Evolutionary conservation across 1,140 invertebrate species (phyloP), one percentile per base, ranked within the genome.

Genomic region (Trachymyrmex septentrionalis): DNA sequence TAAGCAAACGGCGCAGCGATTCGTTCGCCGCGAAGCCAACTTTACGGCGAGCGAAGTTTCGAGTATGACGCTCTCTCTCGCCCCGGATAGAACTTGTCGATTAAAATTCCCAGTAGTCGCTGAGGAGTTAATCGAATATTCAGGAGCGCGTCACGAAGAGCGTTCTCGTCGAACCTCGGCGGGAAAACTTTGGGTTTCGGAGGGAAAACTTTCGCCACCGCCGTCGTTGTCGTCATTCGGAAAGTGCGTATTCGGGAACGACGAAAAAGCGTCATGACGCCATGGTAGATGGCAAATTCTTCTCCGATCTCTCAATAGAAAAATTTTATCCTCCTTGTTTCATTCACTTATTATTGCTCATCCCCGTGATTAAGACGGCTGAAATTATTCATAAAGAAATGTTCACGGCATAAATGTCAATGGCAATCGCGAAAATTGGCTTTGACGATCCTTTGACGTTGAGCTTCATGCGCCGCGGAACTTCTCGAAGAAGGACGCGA

Each of bases 51-150:
- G 27, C 30, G 9, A 84, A 84, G 66, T 86, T 86, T 81, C 64
- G 34, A 84, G 85, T 71, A 72, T 82, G 66, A 67, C 73, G 73
- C 66, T 80, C 34, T 38, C 76, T 66, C 34, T 38, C 76, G 64
- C 48, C 9, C 48, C 64, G 64, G 75, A 81, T 69, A 61, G 69
- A 90, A 90, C 86, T 88, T 77, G 63, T 66, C 87, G 88, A 90
- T 90, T 88, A 88, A 89, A 91, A 91, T 91, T 91, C 90, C 73
- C 78, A 53, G 75, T 85, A 85, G 86, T 86, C 88, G 61, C 63
- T 75, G 85, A 86, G 73, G 57, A 89, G 84, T 91, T 91, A 91
- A 91, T 91, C 90, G 90, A 91, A 91, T 88, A 90, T 90, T 91
- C 90, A 88, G 80, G 44, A 88, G 84, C 59, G 69, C 66, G 61